Conservation (phyloP, 2,113 vertebrate genomes). For the Hyperopisus bebe region DNA sequence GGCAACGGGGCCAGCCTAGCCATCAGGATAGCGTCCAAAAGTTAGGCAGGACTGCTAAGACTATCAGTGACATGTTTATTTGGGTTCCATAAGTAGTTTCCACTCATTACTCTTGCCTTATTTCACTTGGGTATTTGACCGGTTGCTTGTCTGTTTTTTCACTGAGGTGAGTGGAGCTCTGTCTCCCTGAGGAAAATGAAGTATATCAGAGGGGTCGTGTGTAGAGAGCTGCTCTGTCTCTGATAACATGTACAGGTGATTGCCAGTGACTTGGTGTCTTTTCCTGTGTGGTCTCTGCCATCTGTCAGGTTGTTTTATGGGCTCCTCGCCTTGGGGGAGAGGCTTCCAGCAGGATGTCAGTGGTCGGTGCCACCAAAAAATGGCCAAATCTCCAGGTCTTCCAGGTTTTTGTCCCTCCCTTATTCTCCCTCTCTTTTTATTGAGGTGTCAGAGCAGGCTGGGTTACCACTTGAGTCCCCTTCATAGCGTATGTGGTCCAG, state of each 20-base stretch:
- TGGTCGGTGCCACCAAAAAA: not conserved
- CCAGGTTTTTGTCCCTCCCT: not conserved
- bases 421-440: not conserved
- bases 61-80: not conserved
- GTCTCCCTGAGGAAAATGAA: not conserved
- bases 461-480: not conserved
- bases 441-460: not conserved
- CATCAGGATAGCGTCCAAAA: slow-evolving; percentile 23
- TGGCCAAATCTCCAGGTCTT: not conserved
- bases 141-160: not conserved
- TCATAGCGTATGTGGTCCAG: not conserved
- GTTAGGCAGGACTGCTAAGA: slow-evolving; percentile 21
- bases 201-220: not conserved
- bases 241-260: not conserved
- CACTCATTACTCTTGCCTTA: not conserved
- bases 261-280: not conserved
- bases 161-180: not conserved
- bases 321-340: not conserved
- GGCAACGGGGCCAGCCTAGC: slow-evolving; percentile 21
- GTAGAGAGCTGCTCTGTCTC: not conserved
- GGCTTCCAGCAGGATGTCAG: not conserved
- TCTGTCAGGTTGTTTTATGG: slow-evolving; percentile 9
- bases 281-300: slow-evolving; percentile 22
- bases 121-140: not conserved
- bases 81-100: not conserved